Base-by-base conservation (phyloP, 2,888 invertebrate species). In the Incurvaria masculella region DNA sequence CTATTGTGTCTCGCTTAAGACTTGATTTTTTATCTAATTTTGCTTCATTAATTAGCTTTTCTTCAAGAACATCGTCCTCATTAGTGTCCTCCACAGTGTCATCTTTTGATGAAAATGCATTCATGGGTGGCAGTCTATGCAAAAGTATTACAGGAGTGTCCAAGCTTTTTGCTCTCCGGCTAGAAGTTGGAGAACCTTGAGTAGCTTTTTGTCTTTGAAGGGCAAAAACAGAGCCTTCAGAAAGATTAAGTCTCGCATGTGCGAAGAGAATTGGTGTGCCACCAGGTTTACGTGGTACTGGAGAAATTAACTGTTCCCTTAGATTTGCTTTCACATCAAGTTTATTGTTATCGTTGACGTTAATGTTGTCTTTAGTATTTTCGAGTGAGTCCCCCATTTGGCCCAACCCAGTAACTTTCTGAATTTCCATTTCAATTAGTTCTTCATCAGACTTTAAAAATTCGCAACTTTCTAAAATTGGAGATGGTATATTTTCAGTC, bases 91-190 rank as follows among this genome's bases (percentile, higher is more conserved):
- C 92, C 1, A 93, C 86, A 0, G 93, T 93, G 62, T 93, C 93
- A 63, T 93, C 93, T 69, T 92, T 92, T 20, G 91, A 91, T 2
- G 92, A 93, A 64, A 92, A 91, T 0, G 92, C 89, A 67, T 91
- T 90, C 66, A 89, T 85, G 6, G 91, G 87, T 16, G 92, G 92
- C 40, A 93, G 68, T 59, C 87, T 81, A 65, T 87, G 89, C 23
- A 92, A 69, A 18, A 91, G 87, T 59, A 93, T 90, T 19, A 92
- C 87, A 1, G 92, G 89, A 2, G 91, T 88, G 59, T 93, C 93
- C 54, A 93, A 76, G 50, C 92, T 92, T 68, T 92, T 91, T 1
- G 92, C 88, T 57, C 91, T 80, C 46, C 92, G 80, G 48, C 88
- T 86, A 3, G 87, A 72, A 6, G 86, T 85, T 3, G 90, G 90